Base-by-base conservation (phyloP, 1,140 invertebrate species). In the Ptiloglossa arizonensis region DNA sequence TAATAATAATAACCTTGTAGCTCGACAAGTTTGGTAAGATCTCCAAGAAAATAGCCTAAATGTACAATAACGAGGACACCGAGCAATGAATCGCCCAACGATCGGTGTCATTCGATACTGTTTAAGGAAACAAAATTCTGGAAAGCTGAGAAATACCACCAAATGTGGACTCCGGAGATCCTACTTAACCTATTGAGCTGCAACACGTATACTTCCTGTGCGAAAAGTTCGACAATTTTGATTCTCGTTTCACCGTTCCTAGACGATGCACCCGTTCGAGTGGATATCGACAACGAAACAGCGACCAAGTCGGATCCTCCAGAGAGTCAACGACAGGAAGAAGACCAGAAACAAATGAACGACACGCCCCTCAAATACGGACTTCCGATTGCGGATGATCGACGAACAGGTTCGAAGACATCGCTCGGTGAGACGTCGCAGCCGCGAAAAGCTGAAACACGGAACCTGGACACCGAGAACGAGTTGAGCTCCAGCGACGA, bases 401-500 rank as follows among this genome's bases (percentile, higher is more conserved):
- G 84, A 22, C 88, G 79, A 80, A 80, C 79, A 5, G 75, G 52
- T 29, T 60, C 38, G 6, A 62, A 81, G 54, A 64, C 56, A 0
- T 15, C 56, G 0, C 41, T 57, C 1, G 75, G 50, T 15, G 32
- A 50, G 2, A 22, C 48, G n/a, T 38, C 46, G 5, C 62, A 59
- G 15, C 13, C 22, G 32, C 56, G 17, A n/a, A 63, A 35, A 32
- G 56, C 66, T 1, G 56, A n/a, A 15, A 68, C 66, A 6, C 82
- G 19, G 11, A 68, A 68, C 11, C 13, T 66, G 2, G 81, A 84
- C 13, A 85, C 85, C 5, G 89, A 89, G 5, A 80, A 90, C 22
- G 89, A 90, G 6, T n/a, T 86, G 13, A 88, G 80, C 60, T 91
- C 90, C 8, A 89, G 82, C 19, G 90, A 89, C 32, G 90, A 90